Base-by-base conservation (phyloP, 2,113 vertebrate genomes). In the Furnarius figulus region DNA sequence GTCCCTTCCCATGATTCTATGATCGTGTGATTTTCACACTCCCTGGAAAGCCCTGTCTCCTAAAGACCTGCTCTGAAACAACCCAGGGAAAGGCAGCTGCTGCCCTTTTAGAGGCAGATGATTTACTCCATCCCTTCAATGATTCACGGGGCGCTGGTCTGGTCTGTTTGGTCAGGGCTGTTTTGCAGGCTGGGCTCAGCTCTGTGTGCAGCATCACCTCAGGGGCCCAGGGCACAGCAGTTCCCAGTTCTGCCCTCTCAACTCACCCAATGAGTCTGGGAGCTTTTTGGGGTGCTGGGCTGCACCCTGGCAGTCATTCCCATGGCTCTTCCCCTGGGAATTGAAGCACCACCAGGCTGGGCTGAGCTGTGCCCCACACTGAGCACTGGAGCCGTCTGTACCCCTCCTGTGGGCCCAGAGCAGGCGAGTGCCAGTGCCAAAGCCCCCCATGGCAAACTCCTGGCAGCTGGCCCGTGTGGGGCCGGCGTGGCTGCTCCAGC, bases 161-260 rank as follows among this genome's bases (percentile, higher is more conserved):
- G 85, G 68, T 23, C 59, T 39, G 78, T 50, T 15, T 17, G 65
- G 70, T 65, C 74, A 55, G 89, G 59, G 88, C 61, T 1, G 12
- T 28, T 79, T 12, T 16, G 1, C 44, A 31, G 47, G 72, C 67
- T 13, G 52, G 12, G 67, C 52, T 62, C 5, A 1, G 84, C 11
- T 80, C 53, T 44, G 12, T 39, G 4, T 11, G 84, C 80, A 47
- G 49, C 61, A 56, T 61, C 91, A 9, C 33, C 71, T 8, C 12
- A 0, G 31, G 23, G 12, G 16, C 24, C 62, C 49, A 0, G 13
- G 37, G 9, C 46, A 5, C 1, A 5, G 46, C 3, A 5, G 63
- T 61, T 59, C 61, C 49, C 25, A 4, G 35, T 25, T 28, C 33
- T 37, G 68, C 47, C 53, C 68, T 53, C 33, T 25, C 15, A 44